phyloP scores from a whole-genome alignment of 2,888 invertebrate genomes.

The Callinectes sapidus region DNA sequence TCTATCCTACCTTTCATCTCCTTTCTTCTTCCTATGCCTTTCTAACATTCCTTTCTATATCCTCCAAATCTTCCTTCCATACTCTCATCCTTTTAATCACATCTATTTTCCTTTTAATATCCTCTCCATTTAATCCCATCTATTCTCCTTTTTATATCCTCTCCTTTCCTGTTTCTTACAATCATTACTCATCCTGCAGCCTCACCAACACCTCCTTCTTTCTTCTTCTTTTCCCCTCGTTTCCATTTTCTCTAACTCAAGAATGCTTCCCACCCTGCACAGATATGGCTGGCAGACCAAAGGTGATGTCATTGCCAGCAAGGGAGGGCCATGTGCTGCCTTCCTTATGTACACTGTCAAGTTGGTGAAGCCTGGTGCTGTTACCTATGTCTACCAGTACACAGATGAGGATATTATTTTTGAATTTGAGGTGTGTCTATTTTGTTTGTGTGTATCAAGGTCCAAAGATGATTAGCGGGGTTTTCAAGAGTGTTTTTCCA shows the following conservation, averaged over 20 bases:
- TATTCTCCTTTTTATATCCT: not conserved
- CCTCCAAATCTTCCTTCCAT: not conserved
- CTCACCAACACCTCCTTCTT: not conserved
- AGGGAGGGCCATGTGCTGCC: conserved; percentile 78
- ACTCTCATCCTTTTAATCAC: no score
- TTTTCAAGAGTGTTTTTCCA: no score
- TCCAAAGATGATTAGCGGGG: no score
- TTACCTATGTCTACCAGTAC: conserved; percentile 79
- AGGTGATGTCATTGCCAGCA: conserved; percentile 77
- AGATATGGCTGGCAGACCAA: conserved; percentile 78
- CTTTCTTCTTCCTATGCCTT: not conserved
- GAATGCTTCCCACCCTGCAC: not conserved
- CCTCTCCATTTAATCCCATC: no score
- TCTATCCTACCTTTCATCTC: not conserved
- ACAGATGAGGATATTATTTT: conserved; percentile 77
- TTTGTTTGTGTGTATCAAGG: not conserved
- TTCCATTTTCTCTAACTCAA: not conserved
- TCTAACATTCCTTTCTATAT: not conserved
- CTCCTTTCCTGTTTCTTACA: no score
- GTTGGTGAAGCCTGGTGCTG: conserved; percentile 78
- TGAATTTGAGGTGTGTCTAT: conserved; percentile 77
- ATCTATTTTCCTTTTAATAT: no score
- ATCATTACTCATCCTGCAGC: no score
- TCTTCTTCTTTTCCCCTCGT: not conserved
- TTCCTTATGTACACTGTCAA: conserved; percentile 78